These are phyloP conservation scores for Cheilosia soror DNA, from an alignment of 2,888 invertebrate genomes.

Conservation along the genomic window DNA sequence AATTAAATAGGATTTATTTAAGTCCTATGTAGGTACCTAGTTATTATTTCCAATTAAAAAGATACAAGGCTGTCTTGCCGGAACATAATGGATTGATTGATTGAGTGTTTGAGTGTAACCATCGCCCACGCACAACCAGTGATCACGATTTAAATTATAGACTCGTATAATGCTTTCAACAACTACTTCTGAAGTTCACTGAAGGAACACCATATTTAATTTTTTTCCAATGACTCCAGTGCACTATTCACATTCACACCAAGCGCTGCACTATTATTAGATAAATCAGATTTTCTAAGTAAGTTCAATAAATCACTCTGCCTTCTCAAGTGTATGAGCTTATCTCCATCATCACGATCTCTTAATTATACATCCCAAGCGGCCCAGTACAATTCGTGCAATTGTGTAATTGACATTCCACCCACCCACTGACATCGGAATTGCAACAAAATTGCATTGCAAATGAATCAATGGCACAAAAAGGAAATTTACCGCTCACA, in stretches of 20 bases:
- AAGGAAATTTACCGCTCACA: not conserved
- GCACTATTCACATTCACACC: constrained; percentile 15
- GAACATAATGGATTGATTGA: constrained; percentile 16
- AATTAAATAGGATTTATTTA: no score
- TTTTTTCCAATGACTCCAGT: constrained; percentile 19
- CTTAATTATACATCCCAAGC: constrained; percentile 28
- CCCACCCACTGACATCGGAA: constrained; percentile 51
- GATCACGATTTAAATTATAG: constrained; percentile 42
- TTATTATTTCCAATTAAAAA: not conserved
- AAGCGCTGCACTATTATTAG: constrained; percentile 22
- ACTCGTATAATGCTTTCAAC: not conserved
- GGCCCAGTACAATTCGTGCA: constrained; percentile 45
- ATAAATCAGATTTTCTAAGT: constrained; percentile 38
- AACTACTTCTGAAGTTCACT: not conserved
- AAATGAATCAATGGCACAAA: constrained; percentile 42
- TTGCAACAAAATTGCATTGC: constrained; percentile 50
- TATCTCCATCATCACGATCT: constrained; percentile 56
- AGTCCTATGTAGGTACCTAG: no score
- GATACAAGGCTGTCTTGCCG: not conserved
- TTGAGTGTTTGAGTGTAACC: constrained; percentile 24
- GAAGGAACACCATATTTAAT: not conserved
- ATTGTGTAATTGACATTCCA: constrained; percentile 68
- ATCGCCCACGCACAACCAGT: constrained; percentile 6
- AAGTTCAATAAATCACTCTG: constrained; percentile 51
- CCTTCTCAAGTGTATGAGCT: constrained; percentile 32